Evolutionary conservation across 2,113 vertebrate genomes (phyloP).

Genomic region (Bubalus kerabau): DNA sequence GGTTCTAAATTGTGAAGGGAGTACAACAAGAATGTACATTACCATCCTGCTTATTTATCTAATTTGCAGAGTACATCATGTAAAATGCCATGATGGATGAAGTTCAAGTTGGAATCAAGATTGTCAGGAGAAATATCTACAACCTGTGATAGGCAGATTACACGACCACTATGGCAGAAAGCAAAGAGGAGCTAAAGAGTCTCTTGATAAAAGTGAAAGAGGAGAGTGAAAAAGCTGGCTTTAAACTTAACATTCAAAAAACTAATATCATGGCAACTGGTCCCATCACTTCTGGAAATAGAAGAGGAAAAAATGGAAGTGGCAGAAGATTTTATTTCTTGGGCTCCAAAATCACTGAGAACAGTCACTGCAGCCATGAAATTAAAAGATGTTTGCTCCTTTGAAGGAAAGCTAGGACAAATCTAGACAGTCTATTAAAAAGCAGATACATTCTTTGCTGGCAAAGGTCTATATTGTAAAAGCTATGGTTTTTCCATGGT

Average conservation of each 20-base stretch:
- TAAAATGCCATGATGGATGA: not conserved
- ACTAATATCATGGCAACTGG: not conserved
- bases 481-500: not conserved
- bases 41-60: not conserved
- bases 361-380: not conserved
- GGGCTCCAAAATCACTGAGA: not conserved
- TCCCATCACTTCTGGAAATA: not conserved
- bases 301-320: not conserved
- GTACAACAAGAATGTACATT: not conserved
- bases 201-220: not conserved
- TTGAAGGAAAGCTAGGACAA: not conserved
- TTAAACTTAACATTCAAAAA: not conserved
- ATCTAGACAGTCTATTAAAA: not conserved
- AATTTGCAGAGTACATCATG: not conserved
- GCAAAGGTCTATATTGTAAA: not conserved
- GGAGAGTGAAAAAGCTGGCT: not conserved
- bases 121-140: not conserved
- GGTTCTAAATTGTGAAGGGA: not conserved
- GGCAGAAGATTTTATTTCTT: not conserved
- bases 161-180: not conserved
- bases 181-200: not conserved
- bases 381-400: not conserved
- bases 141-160: not conserved
- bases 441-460: not conserved
- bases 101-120: not conserved